A percentile compares a stretch with the other conserved stretches of the same genome.
Conservation (phyloP, 2,888 invertebrate species). For the Pycnomerus fuliginosus region DNA sequence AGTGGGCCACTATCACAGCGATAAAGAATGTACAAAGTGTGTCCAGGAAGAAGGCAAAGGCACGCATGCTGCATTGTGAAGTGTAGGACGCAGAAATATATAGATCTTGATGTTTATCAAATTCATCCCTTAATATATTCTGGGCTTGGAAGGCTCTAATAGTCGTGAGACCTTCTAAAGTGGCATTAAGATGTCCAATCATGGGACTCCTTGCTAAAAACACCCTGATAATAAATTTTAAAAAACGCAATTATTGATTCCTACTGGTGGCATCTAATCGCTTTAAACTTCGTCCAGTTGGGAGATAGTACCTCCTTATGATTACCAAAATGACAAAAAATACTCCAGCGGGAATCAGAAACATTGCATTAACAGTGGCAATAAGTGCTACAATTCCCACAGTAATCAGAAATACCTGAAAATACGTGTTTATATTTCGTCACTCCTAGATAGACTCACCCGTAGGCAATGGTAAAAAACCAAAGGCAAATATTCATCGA, state of each 20-base stretch:
- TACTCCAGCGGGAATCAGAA: constrained; percentile 31
- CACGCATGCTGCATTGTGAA: constrained; percentile 46
- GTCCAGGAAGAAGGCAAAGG: constrained; percentile 46
- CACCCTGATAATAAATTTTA: neutral
- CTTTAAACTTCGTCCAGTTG: constrained; percentile 40
- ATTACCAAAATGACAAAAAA: constrained; percentile 31
- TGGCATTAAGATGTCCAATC: constrained; percentile 47
- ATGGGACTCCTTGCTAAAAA: constrained; percentile 47
- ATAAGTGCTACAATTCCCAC: constrained; percentile 32
- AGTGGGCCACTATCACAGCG: constrained; percentile 27
- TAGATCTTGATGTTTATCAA: constrained; percentile 43
- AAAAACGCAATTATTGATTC: constrained; percentile 10
- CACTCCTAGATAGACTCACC: constrained; percentile 15
- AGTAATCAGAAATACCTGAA: constrained; percentile 42
- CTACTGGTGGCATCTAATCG: constrained; percentile 41
- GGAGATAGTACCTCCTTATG: constrained; percentile 33
- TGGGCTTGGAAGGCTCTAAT: constrained; percentile 46
- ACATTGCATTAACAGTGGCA: constrained; percentile 41
- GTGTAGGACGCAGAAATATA: constrained; percentile 45
- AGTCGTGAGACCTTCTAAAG: constrained; percentile 48
- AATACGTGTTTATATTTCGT: constrained; percentile 10
- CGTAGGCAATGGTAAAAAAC: constrained; percentile 19
- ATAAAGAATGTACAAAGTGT: constrained; percentile 39
- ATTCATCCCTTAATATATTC: constrained; percentile 44
- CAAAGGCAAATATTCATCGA: constrained; percentile 38